A percentile compares a stretch with the other conserved stretches of the same genome.
Conservation (phyloP, 2,113 vertebrate genomes). For the Meleagris gallopavo region DNA sequence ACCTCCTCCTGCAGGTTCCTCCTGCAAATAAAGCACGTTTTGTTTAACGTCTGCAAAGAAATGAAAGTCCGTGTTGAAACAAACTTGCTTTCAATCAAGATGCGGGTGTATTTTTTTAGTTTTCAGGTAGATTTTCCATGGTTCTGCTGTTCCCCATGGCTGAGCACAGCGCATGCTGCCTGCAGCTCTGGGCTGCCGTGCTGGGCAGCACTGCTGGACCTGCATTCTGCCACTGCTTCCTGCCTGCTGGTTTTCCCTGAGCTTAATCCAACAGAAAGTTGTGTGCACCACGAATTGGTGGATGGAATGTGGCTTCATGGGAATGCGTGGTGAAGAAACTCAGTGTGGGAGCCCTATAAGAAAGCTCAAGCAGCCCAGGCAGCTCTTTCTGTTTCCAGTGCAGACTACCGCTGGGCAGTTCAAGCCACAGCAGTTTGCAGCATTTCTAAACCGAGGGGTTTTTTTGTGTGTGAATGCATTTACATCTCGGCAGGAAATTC, state of each 20-base stretch:
- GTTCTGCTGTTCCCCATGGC: neutral
- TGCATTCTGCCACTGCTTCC: neutral
- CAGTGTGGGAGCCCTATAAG: neutral
- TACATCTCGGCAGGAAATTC: neutral
- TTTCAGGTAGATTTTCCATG: neutral
- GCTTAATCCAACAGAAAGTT: neutral
- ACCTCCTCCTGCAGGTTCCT: neutral
- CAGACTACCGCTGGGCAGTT: neutral
- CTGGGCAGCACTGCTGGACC: neutral
- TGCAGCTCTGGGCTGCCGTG: neutral
- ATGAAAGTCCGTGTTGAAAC: neutral
- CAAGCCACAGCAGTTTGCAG: neutral
- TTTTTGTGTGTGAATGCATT: neutral
- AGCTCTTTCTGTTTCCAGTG: rapidly evolving
- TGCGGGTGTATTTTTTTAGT: neutral
- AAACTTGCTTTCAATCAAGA: neutral
- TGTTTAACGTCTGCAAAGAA: neutral
- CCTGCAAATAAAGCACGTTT: neutral
- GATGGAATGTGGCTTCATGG: neutral
- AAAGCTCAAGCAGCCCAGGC: rapidly evolving
- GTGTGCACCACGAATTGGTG: neutral
- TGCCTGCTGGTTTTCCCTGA: neutral
- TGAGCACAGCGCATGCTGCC: rapidly evolving
- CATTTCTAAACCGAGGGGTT: neutral
- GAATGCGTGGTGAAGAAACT: neutral